Evolutionary conservation across 2,797 vertebrate genomes (phyloP).

Genomic region (Poeciliopsis gracilis): DNA sequence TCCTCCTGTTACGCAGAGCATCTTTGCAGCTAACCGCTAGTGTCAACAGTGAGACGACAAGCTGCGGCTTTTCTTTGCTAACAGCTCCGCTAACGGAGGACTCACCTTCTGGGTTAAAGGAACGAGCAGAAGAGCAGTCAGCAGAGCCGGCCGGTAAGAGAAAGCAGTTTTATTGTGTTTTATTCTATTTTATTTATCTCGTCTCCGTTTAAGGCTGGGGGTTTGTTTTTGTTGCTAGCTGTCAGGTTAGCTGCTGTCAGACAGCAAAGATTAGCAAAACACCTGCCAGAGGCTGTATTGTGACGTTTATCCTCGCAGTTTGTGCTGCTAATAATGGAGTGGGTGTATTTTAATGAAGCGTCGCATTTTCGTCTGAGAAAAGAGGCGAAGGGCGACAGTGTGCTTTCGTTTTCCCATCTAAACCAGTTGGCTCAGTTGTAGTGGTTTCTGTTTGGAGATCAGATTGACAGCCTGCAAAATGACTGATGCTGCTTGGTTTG

Average conservation of each 20-base stretch:
- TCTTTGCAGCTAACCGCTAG: constrained; percentile 35
- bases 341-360: neutral
- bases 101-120: neutral
- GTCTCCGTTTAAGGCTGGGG: constrained; percentile 12
- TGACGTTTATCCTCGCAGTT: neutral
- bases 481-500: constrained; percentile 3
- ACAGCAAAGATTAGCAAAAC: constrained; percentile 2
- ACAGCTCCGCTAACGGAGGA: neutral
- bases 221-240: constrained; percentile 18
- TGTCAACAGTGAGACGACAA: constrained; percentile 27
- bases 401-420: constrained; percentile 8
- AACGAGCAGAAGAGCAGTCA: neutral
- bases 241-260: constrained; percentile 28
- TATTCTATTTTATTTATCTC: neutral
- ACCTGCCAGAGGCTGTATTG: neutral
- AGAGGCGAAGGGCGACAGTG: neutral
- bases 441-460: neutral
- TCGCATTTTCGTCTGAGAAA: neutral
- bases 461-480: neutral
- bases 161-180: neutral
- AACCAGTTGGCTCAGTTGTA: neutral
- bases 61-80: constrained; percentile 6
- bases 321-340: too few species aligned
- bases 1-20: neutral
- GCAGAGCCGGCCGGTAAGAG: constrained; percentile 20